Evolutionary conservation across 1,140 invertebrate species (phyloP), one percentile per base, ranked within the genome.

Genomic region (Macrocentrus cingulum): DNA sequence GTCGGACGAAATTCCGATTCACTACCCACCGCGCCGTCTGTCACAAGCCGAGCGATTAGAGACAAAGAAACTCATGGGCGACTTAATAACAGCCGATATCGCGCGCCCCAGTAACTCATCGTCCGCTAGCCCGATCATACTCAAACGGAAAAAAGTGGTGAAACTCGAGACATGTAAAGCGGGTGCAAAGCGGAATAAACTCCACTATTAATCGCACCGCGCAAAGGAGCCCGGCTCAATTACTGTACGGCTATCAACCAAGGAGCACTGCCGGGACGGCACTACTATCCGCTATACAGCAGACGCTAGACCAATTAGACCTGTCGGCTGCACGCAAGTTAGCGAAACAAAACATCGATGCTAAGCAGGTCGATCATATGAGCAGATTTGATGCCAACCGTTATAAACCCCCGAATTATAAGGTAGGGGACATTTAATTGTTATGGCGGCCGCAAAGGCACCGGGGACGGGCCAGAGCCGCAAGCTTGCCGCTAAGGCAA

Each of bases 381-480:
- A 23, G 1, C 0, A 25, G 29, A 44, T 63, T 63, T 22, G 56
- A 63, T 23, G 16, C 48, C 7, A 22, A 44, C 6, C 36, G 56
- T 16, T 54, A 19, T n/a, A 60, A 60, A 25, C n/a, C 50, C n/a
- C 20, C 54, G 8, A 29, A 50, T 19, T 65, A 63, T 51, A 2
- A 29, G 0, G 32, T 52, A 3, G 60, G 50, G 0, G 65, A 68
- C 39, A 13, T 66, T n/a, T n/a, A n/a, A n/a, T n/a, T 0, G 64
- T 67, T 2, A 56, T 67, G 53, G 49, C 66, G 1, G 42, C 39
- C 20, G 49, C 56, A n/a, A 53, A 32, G n/a, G 20, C 57, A 15
- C 32, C 34, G n/a, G 32, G 42, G 9, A 59, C 56, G 0, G 49
- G 56, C 9, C 9, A 58, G 23, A 59, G 49, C n/a, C 36, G 45